Percentiles rank a stretch among this genome's conserved stretches.
Evolutionary conservation across 2,797 vertebrate genomes (phyloP).

Genomic region (Euphonia xanthogaster): DNA sequence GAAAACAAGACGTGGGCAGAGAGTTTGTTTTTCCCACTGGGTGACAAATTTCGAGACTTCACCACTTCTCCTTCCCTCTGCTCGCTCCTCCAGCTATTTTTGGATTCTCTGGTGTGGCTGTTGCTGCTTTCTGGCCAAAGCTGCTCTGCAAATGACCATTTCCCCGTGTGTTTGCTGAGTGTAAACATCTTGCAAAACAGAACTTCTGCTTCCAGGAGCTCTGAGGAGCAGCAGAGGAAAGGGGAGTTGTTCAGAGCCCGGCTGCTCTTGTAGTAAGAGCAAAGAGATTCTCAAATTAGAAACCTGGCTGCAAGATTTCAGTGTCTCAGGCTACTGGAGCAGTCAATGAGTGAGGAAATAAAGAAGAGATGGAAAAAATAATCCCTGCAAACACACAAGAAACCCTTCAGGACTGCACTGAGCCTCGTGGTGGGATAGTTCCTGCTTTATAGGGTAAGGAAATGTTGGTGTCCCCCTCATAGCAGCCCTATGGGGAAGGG

Average conservation of each 20-base stretch:
- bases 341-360: neutral
- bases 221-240: neutral
- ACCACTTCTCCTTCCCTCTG: neutral
- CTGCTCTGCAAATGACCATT: neutral
- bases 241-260: neutral
- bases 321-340: neutral
- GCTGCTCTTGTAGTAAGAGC: neutral
- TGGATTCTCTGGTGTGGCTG: neutral
- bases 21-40: neutral
- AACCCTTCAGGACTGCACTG: rapidly evolving
- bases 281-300: neutral
- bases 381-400: neutral
- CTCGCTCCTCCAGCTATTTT: neutral
- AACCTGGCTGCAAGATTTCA: neutral
- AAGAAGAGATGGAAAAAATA: neutral
- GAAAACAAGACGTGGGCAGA: neutral
- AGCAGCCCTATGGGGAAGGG: rapidly evolving
- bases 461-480: rapidly evolving
- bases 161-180: neutral
- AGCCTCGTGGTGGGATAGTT: neutral
- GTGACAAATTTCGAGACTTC: neutral
- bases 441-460: neutral
- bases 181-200: neutral
- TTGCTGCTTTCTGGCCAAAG: neutral
- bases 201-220: neutral